These are phyloP conservation scores for Amblyopsis rosae DNA, from an alignment of 2,113 vertebrate species.

Conservation along the genomic window DNA sequence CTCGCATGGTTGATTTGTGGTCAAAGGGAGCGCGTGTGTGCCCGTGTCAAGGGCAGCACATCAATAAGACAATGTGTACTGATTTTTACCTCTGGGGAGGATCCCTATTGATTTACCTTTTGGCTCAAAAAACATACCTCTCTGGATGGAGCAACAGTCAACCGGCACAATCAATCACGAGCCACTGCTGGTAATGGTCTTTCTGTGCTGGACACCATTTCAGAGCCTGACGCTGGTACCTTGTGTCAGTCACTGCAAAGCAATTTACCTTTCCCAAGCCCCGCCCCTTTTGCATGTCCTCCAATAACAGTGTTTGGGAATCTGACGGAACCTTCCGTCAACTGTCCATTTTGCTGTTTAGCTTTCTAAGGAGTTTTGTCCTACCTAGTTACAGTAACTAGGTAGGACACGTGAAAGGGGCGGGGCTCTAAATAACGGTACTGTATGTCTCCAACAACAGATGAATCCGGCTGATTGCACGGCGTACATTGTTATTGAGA, in stretches of 20 bases:
- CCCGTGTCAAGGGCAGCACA: constrained; percentile 64
- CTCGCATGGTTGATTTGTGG: constrained; percentile 34
- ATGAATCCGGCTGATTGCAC: too few relatives aligned
- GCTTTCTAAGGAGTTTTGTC: too few relatives aligned
- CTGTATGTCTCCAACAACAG: constrained; percentile 18
- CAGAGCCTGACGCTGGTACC: constrained; percentile 1
- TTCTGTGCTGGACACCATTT: constrained; percentile 8
- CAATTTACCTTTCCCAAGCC: not conserved
- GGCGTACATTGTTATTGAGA: constrained; percentile 10
- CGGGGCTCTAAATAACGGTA: not conserved
- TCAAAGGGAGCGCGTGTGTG: constrained; percentile 52
- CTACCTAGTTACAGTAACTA: too few relatives aligned
- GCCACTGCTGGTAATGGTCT: constrained; percentile 48
- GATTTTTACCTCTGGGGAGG: constrained; percentile 66
- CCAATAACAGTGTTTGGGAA: too few relatives aligned
- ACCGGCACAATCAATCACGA: constrained; percentile 46
- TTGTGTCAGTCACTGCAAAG: constrained; percentile 3
- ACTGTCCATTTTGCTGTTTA: too few relatives aligned
- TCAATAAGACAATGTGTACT: constrained; percentile 69
- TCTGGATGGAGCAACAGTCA: constrained; percentile 47
- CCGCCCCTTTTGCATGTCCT: too few relatives aligned
- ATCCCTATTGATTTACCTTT: constrained; percentile 65
- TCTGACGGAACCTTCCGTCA: too few relatives aligned
- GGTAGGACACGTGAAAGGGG: too few relatives aligned
- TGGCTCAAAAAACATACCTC: constrained; percentile 55